Evolutionary conservation across 2,113 vertebrate genomes (phyloP).

Genomic region (Corydoras sp.): DNA sequence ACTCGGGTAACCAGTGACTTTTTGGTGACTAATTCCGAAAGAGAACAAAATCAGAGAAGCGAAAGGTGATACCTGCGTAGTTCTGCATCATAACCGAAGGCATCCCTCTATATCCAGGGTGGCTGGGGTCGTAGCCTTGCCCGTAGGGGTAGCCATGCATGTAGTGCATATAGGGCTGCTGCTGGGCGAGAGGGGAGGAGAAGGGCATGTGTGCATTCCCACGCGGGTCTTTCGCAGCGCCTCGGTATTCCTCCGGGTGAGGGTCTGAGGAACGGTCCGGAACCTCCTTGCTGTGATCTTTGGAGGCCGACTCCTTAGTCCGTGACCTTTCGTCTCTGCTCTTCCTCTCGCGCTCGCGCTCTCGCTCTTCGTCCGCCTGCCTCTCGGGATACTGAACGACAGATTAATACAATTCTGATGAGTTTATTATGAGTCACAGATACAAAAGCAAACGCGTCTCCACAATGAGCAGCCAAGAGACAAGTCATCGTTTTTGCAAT

Average conservation of each 20-base stretch:
- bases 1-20: no score
- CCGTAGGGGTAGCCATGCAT: constrained; percentile 97
- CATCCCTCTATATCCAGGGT: constrained; percentile 92
- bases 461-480: no score
- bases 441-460: no score
- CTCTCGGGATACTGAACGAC: constrained; percentile 87
- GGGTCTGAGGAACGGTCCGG: constrained; percentile 72
- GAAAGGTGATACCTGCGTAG: constrained; percentile 81
- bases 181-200: constrained; percentile 88
- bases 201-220: constrained; percentile 87
- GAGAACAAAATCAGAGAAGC: neutral
- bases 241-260: constrained; percentile 78
- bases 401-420: constrained; percentile 65
- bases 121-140: constrained; percentile 92
- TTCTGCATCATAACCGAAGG: constrained; percentile 99
- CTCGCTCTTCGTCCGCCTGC: constrained; percentile 83
- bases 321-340: constrained; percentile 86
- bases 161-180: constrained; percentile 96
- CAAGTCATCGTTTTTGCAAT: no score
- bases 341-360: constrained; percentile 81
- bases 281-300: constrained; percentile 86
- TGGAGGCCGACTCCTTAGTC: constrained; percentile 78
- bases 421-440: no score
- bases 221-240: constrained; percentile 84
- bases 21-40: neutral